These are phyloP conservation scores for Knipowitschia caucasica DNA, from an alignment of 2,797 vertebrate genomes.

Conservation along the genomic window DNA sequence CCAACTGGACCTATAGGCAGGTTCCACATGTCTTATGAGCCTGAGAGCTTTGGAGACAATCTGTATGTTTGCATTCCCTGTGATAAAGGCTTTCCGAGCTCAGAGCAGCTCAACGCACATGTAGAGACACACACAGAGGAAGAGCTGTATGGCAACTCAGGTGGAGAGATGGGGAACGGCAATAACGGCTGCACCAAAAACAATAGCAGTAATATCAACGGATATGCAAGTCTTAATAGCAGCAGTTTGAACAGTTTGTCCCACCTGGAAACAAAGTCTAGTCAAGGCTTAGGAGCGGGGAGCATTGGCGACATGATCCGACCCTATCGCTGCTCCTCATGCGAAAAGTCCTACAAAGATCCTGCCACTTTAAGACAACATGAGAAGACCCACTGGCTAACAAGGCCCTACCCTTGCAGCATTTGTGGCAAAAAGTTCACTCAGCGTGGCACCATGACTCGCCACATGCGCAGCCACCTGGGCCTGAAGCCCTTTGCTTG, in stretches of 20 bases:
- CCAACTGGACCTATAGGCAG: conserved; percentile 84
- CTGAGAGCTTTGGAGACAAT: conserved; percentile 97
- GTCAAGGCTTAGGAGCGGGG: conserved; percentile 75
- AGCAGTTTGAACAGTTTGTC: conserved; percentile 72
- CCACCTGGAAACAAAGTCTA: conserved; percentile 74
- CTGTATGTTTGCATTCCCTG: conserved; percentile 98
- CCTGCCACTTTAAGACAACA: conserved; percentile 96
- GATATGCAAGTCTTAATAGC: conserved; percentile 69
- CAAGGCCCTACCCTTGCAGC: conserved; percentile 96
- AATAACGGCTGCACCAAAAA: conserved; percentile 68
- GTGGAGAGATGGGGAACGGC: conserved; percentile 71
- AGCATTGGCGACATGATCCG: conserved; percentile 87
- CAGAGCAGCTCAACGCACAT: conserved; percentile 97
- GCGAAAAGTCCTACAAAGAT: conserved; percentile 98
- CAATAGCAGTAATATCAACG: conserved; percentile 62
- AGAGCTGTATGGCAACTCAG: conserved; percentile 85
- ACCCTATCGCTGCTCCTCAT: conserved; percentile 93
- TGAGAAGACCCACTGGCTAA: conserved; percentile 99
- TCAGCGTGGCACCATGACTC: conserved; percentile 98
- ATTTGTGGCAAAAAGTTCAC: conserved; percentile 99
- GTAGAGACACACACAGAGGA: conserved; percentile 98
- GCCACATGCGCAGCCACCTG: conserved; percentile 98
- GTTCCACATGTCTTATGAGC: conserved; percentile 93
- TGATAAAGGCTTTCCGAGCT: conserved; percentile 97
- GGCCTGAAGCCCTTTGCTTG: conserved; percentile 98